Evolutionary conservation across 1,140 invertebrate species (phyloP).

Genomic region (Drosophila ficusphila): DNA sequence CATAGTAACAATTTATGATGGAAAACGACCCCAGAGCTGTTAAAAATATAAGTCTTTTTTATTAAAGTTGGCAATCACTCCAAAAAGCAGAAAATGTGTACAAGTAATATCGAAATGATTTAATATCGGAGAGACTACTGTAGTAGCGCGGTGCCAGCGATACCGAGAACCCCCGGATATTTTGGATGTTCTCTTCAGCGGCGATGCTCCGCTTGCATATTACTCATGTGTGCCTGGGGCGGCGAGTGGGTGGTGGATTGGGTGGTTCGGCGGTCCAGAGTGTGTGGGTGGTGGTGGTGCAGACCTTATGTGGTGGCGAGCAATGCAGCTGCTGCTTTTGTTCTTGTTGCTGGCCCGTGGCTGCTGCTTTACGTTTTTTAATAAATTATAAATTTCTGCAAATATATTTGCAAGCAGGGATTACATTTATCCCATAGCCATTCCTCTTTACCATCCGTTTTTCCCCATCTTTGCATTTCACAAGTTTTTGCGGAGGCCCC

Average conservation of each 20-base stretch:
- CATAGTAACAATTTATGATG: too few relatives aligned
- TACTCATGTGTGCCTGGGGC: conserved; percentile 53
- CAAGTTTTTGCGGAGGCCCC: conserved; percentile 65
- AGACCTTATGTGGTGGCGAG: conserved; percentile 37
- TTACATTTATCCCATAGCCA: conserved; percentile 64
- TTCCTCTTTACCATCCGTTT: conserved; percentile 13
- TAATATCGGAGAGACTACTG: conserved; percentile 2
- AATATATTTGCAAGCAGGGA: conserved; percentile 80
- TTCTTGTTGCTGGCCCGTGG: conserved; percentile 64
- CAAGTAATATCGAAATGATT: neutral
- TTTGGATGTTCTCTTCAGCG: conserved; percentile 17
- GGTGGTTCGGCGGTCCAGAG: neutral
- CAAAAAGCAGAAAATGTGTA: too few relatives aligned
- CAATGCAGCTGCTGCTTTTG: conserved; percentile 37
- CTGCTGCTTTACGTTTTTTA: conserved; percentile 77
- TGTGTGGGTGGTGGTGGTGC: conserved; percentile 11
- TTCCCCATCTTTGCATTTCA: conserved; percentile 61
- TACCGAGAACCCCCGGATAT: conserved; percentile 1
- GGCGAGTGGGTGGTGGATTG: conserved; percentile 1
- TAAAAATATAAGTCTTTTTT: too few relatives aligned
- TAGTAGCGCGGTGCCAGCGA: neutral
- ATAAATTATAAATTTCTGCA: conserved; percentile 82
- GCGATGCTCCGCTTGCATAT: conserved; percentile 27
- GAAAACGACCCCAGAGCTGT: too few relatives aligned
- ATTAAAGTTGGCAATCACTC: too few relatives aligned